These are phyloP conservation scores for Eupithecia exiguata DNA, from an alignment of 2,888 invertebrate genomes.

Conservation along the genomic window DNA sequence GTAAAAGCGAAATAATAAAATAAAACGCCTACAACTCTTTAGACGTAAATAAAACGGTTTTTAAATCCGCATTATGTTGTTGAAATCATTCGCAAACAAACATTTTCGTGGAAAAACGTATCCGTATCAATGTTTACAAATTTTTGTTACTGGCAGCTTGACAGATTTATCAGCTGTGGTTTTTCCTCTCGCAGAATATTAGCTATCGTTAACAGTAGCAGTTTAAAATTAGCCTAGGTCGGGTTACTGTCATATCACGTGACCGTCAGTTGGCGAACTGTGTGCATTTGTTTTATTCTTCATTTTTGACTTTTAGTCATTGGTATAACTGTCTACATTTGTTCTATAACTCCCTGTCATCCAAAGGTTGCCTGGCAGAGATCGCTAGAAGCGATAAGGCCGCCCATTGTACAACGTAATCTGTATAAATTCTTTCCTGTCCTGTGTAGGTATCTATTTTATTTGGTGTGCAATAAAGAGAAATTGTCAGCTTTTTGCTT, in stretches of 20 bases:
- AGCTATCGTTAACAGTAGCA: neutral
- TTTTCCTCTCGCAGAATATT: neutral
- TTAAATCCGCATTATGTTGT: neutral
- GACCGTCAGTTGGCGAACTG: too few species aligned
- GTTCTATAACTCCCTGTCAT: too few species aligned
- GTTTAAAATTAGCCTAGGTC: neutral
- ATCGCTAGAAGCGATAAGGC: too few species aligned
- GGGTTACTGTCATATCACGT: neutral
- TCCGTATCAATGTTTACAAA: slow-evolving; percentile 10
- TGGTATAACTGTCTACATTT: too few species aligned
- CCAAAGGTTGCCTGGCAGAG: too few species aligned
- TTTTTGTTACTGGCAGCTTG: neutral
- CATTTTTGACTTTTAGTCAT: too few species aligned
- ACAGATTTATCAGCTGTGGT: neutral
- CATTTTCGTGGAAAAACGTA: slow-evolving; percentile 8
- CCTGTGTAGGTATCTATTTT: too few species aligned
- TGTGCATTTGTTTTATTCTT: too few species aligned
- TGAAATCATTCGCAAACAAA: slow-evolving; percentile 4
- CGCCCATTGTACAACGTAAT: too few species aligned
- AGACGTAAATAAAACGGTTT: neutral
- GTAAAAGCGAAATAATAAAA: neutral
- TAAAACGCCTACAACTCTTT: neutral
- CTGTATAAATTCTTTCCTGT: too few species aligned
- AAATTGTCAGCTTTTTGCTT: too few species aligned
- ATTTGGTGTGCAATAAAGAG: too few species aligned